Percentiles rank a stretch among this genome's conserved stretches.
Evolutionary conservation across 2,113 vertebrate genomes (phyloP).

Genomic region (Oreotrochilus melanogaster): DNA sequence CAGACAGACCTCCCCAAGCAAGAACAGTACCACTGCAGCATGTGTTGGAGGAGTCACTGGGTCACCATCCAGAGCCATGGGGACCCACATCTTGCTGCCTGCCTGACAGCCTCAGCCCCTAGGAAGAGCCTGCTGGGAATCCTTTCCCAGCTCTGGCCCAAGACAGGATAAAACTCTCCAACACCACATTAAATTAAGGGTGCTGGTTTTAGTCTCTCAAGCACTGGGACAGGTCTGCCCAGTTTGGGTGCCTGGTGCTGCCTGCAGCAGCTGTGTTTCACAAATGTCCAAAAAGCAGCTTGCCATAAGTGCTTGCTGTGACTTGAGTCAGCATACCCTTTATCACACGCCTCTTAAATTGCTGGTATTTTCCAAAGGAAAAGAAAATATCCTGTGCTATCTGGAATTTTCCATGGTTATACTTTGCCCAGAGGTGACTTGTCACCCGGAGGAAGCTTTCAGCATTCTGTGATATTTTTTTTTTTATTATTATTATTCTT

Average conservation of each 20-base stretch:
- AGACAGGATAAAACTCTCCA: accelerated
- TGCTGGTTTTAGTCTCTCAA: accelerated
- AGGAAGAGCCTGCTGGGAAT: neutral
- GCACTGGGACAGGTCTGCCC: neutral
- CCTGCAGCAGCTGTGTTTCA: neutral
- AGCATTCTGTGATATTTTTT: neutral
- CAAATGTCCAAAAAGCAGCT: neutral
- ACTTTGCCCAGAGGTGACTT: neutral
- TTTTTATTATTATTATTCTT: neutral
- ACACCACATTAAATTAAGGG: neutral
- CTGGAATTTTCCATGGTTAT: conserved; percentile 55
- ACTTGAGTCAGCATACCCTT: neutral
- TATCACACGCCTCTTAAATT: neutral
- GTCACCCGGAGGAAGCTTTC: neutral
- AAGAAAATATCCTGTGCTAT: conserved; percentile 12
- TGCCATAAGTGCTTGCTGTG: neutral
- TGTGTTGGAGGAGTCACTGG: accelerated
- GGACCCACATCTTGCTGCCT: accelerated
- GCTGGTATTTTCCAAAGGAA: neutral
- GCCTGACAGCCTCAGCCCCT: accelerated
- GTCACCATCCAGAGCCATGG: accelerated
- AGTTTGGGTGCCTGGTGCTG: neutral
- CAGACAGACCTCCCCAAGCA: accelerated
- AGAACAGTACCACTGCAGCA: accelerated
- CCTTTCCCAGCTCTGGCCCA: neutral